phyloP scores from a whole-genome alignment of 2,113 vertebrate genomes.

The Arenaria interpres region DNA sequence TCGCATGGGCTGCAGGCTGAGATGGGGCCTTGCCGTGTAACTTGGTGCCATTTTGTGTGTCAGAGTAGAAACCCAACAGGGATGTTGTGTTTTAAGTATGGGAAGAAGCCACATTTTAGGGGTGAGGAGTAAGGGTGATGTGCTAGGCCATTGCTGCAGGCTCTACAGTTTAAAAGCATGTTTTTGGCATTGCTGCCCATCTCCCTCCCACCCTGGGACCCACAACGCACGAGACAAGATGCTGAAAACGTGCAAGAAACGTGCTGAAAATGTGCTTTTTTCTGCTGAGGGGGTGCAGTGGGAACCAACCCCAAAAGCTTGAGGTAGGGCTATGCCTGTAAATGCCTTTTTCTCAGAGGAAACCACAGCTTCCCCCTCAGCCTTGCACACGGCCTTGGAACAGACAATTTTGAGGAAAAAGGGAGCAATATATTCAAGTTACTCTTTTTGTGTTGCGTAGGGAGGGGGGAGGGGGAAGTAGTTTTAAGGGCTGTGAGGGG shows the following conservation, averaged over 20 bases:
- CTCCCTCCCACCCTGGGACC: background rate
- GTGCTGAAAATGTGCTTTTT: background rate
- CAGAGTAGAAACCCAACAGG: background rate
- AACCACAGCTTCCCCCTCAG: background rate
- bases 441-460: too few relatives aligned
- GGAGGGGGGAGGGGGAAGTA: rapidly evolving
- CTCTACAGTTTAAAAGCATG: rapidly evolving
- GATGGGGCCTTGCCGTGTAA: rapidly evolving
- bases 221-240: rapidly evolving
- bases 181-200: background rate
- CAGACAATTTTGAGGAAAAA: background rate
- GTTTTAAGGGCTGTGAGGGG: background rate
- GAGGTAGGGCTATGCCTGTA: background rate
- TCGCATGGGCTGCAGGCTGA: rapidly evolving
- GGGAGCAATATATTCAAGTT: rapidly evolving
- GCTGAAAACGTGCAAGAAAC: background rate
- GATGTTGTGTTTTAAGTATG: rapidly evolving
- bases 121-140: background rate
- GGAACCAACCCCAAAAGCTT: background rate
- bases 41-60: background rate
- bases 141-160: rapidly evolving
- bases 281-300: background rate
- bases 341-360: background rate
- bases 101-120: background rate
- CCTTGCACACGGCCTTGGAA: rapidly evolving